Evolutionary conservation across 2,113 vertebrate genomes (phyloP).

Genomic region (Emydura subglobosa): DNA sequence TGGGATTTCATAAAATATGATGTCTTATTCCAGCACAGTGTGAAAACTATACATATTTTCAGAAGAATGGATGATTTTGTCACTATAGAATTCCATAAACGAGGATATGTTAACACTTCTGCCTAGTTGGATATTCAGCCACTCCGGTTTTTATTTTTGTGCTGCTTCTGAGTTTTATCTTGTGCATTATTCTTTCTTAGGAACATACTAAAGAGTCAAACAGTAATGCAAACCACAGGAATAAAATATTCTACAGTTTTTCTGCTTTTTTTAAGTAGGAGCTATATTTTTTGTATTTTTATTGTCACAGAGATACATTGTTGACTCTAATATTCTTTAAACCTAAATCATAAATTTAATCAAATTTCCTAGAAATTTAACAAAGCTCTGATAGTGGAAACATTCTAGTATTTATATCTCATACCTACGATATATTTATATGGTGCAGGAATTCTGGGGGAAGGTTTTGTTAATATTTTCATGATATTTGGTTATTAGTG

Average conservation of each 20-base stretch:
- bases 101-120: not conserved
- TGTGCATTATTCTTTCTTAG: not conserved
- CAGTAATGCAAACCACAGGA: not conserved
- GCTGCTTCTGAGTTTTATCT: not conserved
- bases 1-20: not conserved
- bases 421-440: not conserved
- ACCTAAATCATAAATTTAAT: not conserved
- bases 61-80: accelerated
- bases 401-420: not conserved
- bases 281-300: not conserved
- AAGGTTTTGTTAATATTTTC: not conserved
- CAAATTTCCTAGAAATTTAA: not conserved
- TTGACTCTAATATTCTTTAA: not conserved
- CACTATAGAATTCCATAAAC: not conserved
- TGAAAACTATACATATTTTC: not conserved
- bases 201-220: not conserved
- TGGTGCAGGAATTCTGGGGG: not conserved
- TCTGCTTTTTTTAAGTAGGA: not conserved
- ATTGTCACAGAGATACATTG: not conserved
- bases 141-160: not conserved
- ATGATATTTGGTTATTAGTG: not conserved
- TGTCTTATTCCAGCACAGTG: not conserved
- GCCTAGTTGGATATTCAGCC: not conserved
- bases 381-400: not conserved
- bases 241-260: not conserved